phyloP scores from a whole-genome alignment of 1,140 invertebrate genomes.

The Sitophilus oryzae region DNA sequence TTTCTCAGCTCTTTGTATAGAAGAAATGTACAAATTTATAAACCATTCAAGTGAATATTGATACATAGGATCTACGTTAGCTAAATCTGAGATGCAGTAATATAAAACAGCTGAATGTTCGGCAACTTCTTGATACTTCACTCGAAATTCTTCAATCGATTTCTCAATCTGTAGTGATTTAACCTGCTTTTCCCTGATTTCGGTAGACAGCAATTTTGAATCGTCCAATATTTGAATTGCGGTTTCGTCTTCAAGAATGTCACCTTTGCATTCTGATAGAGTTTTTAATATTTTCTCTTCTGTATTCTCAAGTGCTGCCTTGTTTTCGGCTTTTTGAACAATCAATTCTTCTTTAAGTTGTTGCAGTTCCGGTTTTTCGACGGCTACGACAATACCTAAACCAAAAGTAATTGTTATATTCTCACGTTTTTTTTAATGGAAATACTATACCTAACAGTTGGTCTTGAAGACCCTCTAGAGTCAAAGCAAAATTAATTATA shows the following conservation, averaged over 20 bases:
- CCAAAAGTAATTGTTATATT: no score
- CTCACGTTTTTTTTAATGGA: not conserved
- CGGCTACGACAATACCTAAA: conserved; percentile 79
- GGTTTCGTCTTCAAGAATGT: conserved; percentile 88
- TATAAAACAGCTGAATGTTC: conserved; percentile 82
- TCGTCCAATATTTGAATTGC: conserved; percentile 82
- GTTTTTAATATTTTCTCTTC: conserved; percentile 89
- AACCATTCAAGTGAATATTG: conserved; percentile 92
- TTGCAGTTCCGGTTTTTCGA: conserved; percentile 85
- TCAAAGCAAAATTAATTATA: conserved; percentile 88
- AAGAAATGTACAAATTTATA: conserved; percentile 82
- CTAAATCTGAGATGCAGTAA: conserved; percentile 86
- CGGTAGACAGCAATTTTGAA: conserved; percentile 76
- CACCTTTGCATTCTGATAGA: conserved; percentile 75
- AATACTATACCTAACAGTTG: conserved; percentile 59
- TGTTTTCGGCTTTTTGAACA: conserved; percentile 78
- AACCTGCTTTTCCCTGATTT: conserved; percentile 79
- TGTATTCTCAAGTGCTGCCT: conserved; percentile 73
- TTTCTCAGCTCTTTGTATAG: conserved; percentile 82
- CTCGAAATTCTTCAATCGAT: conserved; percentile 74
- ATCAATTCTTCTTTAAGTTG: conserved; percentile 81
- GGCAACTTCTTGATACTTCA: conserved; percentile 78
- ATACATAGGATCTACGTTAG: conserved; percentile 94
- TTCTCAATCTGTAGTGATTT: conserved; percentile 49
- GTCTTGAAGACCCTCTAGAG: conserved; percentile 82